Base-by-base conservation (phyloP, 2,888 invertebrate genomes). In the Drosophila eohydei region DNA sequence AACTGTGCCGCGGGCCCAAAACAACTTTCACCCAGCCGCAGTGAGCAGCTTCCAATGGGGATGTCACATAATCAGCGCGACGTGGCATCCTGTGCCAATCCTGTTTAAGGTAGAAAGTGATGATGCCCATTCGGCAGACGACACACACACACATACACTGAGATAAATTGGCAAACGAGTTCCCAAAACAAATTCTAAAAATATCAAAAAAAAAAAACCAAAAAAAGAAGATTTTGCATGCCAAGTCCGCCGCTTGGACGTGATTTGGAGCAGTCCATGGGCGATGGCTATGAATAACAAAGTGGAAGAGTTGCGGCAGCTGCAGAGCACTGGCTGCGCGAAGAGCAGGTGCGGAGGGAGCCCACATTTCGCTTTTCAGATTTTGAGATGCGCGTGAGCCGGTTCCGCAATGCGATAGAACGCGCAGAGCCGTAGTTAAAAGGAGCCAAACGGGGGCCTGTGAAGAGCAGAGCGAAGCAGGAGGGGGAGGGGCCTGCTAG, bases 91-190 rank as follows among this genome's bases (percentile, higher is more conserved):
- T 83, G 82, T 44, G 65, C 64, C 80, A 88, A 88, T 88, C 85
- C 83, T 82, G 85, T 84, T 88, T 82, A 58, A 58, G 83, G 83
- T 84, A 88, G 84, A 84, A 84, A 84, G 84, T 84, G 85, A 84
- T 85, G 88, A 77, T 81, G 82, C 71, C 81, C 65, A 71, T 61
- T 34, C 70, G 57, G 54, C 81, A 81, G 79, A 83, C 80, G 73
- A 73, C 34, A 43, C n/a, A 55, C 60, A 48, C 48, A 43, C 30
- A 46, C 38, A 36, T 44, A 30, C 69, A 61, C 63, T 16, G 5
- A 55, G 40, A 66, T 56, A 77, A 71, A 82, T 68, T 51, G 76
- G 60, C 65, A 75, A 80, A 83, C 87, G 40, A 74, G 81, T 81
- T 83, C 48, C 68, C 67, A 56, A 70, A 70, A 62, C 68, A 82